These are phyloP conservation scores for Sycon ciliatum DNA, from an alignment of 37 sponge, comb jelly and placozoan species.

Conservation along the genomic window DNA sequence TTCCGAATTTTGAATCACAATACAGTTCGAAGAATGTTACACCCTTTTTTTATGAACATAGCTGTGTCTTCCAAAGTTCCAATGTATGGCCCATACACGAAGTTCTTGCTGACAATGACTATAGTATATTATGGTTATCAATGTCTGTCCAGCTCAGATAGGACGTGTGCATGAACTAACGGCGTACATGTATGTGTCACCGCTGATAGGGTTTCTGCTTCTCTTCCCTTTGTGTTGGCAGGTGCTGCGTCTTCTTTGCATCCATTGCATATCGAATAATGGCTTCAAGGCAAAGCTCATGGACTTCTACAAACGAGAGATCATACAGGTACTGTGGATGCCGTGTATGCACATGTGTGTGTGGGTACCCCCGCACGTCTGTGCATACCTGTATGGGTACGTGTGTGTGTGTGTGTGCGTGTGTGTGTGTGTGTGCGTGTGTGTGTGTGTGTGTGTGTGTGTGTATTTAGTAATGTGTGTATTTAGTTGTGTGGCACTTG, in stretches of 20 bases:
- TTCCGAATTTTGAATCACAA: too few relatives aligned
- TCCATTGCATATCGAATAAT: slow-evolving; percentile 79
- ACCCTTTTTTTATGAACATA: too few relatives aligned
- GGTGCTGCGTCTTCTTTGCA: slow-evolving; percentile 70
- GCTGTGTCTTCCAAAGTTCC: too few relatives aligned
- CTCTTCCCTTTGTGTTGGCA: neutral
- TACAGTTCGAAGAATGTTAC: too few relatives aligned
- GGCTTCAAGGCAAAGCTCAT: slow-evolving; percentile 77
- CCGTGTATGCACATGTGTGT: too few relatives aligned
- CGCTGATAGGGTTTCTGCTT: neutral
- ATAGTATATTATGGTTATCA: neutral
- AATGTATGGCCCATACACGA: too few relatives aligned
- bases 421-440: too few relatives aligned
- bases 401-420: too few relatives aligned
- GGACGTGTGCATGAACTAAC: neutral
- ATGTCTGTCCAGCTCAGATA: neutral
- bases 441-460: slow-evolving; percentile 11
- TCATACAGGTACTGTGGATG: slow-evolving; percentile 82
- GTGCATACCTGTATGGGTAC: too few relatives aligned
- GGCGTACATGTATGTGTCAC: neutral
- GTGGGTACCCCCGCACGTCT: too few relatives aligned
- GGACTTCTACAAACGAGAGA: slow-evolving; percentile 78
- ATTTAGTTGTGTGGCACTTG: neutral
- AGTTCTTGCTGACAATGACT: too few relatives aligned
- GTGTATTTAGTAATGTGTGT: neutral